A percentile compares a stretch with the other conserved stretches of the same genome.
Evolutionary conservation across 1,140 invertebrate genomes (phyloP).

Genomic region (Drosophila rufa): DNA sequence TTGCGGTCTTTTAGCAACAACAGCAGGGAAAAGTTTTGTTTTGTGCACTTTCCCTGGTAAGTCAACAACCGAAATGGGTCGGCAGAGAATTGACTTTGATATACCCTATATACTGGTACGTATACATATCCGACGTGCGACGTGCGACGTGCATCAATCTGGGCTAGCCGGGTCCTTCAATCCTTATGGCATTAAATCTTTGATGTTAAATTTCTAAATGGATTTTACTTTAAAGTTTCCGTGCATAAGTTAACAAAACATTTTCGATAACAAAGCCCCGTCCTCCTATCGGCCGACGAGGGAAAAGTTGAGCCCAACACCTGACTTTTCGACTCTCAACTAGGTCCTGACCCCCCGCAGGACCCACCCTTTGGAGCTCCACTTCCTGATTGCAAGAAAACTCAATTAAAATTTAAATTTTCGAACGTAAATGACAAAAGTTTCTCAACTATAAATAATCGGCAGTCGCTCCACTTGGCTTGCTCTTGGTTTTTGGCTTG

Average conservation of each 20-base stretch:
- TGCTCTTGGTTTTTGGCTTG: slow-evolving; percentile 62
- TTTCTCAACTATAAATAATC: slow-evolving; percentile 83
- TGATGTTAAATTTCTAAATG: slow-evolving; percentile 18
- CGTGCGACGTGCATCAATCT: neutral
- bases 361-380: neutral
- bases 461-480: slow-evolving; percentile 70
- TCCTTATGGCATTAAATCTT: neutral
- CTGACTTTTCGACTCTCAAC: slow-evolving; percentile 68
- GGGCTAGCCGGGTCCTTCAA: neutral
- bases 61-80: slow-evolving; percentile 55
- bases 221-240: slow-evolving; percentile 15
- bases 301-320: slow-evolving; percentile 69
- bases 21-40: slow-evolving; percentile 63
- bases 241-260: slow-evolving; percentile 69
- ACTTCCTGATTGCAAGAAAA: slow-evolving; percentile 68
- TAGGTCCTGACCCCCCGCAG: slow-evolving; percentile 2
- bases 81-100: slow-evolving; percentile 29
- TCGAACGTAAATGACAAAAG: slow-evolving; percentile 83
- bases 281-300: slow-evolving; percentile 20
- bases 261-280: slow-evolving; percentile 57
- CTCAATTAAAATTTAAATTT: slow-evolving; percentile 84
- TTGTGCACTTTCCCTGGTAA: slow-evolving; percentile 58
- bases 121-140: too few relatives aligned
- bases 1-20: slow-evolving; percentile 50
- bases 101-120: slow-evolving; percentile 9